phyloP scores from a whole-genome alignment of 1,140 invertebrate genomes.

The Papilio polyxenes region DNA sequence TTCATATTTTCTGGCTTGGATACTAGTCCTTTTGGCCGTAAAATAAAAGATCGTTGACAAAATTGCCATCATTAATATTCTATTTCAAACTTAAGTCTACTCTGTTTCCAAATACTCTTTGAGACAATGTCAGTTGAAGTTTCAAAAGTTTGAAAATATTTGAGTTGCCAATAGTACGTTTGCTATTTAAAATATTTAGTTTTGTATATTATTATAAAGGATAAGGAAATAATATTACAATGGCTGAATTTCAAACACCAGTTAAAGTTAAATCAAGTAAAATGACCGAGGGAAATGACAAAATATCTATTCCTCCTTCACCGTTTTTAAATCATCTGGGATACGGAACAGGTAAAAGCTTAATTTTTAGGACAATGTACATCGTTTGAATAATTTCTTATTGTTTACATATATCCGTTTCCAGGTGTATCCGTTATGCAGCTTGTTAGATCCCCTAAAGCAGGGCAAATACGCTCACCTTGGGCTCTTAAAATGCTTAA shows the following conservation, averaged over 20 bases:
- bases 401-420: slow-evolving; percentile 39
- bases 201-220: not conserved
- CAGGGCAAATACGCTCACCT: slow-evolving; percentile 85
- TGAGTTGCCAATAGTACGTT: not conserved
- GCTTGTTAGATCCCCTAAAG: slow-evolving; percentile 85
- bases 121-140: not conserved
- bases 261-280: slow-evolving; percentile 64
- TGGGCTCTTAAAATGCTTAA: slow-evolving; percentile 91
- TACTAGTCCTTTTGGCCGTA: too few relatives aligned
- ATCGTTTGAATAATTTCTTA: not conserved
- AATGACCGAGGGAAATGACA: slow-evolving; percentile 51
- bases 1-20: too few relatives aligned
- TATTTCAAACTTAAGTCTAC: not conserved
- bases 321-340: slow-evolving; percentile 86
- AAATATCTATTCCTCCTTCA: slow-evolving; percentile 82
- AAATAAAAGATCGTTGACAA: not conserved
- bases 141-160: not conserved
- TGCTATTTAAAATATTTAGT: not conserved
- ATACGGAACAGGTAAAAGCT: slow-evolving; percentile 86
- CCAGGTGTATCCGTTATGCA: slow-evolving; percentile 89
- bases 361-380: not conserved
- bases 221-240: slow-evolving; percentile 38
- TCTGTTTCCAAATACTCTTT: not conserved
- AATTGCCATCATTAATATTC: slow-evolving; percentile 5
- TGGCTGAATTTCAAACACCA: slow-evolving; percentile 73